Base-by-base conservation (phyloP, 2,888 invertebrate species). In the Leucophora obtusa region DNA sequence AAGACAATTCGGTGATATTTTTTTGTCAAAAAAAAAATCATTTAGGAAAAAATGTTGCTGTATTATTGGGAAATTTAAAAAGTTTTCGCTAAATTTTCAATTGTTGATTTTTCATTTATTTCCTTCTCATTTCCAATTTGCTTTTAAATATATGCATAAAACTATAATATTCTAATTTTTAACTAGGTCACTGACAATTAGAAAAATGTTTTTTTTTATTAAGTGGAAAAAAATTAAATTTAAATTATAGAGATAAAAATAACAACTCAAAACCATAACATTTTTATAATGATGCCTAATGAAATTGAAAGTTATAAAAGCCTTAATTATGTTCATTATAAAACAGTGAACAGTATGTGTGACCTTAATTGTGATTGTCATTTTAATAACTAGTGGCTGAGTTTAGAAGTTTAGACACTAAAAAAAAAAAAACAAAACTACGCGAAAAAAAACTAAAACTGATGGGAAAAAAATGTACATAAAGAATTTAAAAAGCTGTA, bases 111-210 rank as follows among this genome's bases (percentile, higher is more conserved):
- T 21, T 21, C 4, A 21, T 21, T 3, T 21, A 3, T 21, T 24
- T 15, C 18, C 6, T 4, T 28, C 7, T 28, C 28, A 63, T 63
- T 4, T 74, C 54, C 63, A 11, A 76, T n/a, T 35, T 50, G 17
- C 24, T 35, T 35, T 14, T 47, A 1, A 15, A 35, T 60, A 58
- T 63, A 7, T 15, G 33, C 33, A 63, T 63, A 53, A 74, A 28
- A 62, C 60, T 53, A 59, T 58, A 21, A 28, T 51, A 65, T 53
- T 80, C 28, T 58, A 59, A 50, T 65, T 70, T 35, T n/a, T 33
- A 81, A 69, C 33, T 81, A 60, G 76, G 73, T 70, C 81, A 81
- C 70, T 76, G 76, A 56, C 76, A 76, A 81, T 76, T 76, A 76
- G 58, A 73, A 70, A 33, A 54, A 53, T 15, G 53, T n/a, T 14